Percentiles rank a stretch among this genome's conserved stretches.
These are phyloP conservation scores for Troilus luridus DNA, from an alignment of 2,888 invertebrate species.

Conservation along the genomic window DNA sequence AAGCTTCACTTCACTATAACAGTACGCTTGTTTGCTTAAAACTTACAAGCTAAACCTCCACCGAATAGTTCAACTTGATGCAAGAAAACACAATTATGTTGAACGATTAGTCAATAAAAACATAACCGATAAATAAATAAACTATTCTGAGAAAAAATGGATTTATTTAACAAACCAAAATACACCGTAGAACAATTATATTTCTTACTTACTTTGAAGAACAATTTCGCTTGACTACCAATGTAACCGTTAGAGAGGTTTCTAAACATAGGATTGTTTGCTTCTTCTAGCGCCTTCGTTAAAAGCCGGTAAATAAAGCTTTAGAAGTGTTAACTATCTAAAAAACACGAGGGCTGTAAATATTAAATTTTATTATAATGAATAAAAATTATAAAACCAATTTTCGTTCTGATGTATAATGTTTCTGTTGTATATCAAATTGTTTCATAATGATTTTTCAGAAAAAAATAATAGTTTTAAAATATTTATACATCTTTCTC, in stretches of 20 bases:
- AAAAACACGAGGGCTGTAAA: not conserved
- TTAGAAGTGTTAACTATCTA: not conserved
- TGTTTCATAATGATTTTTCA: not conserved
- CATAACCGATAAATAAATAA: constrained; percentile 16
- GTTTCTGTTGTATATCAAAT: not conserved
- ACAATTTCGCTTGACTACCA: constrained; percentile 42
- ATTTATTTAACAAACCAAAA: not conserved
- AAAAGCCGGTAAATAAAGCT: constrained; percentile 14
- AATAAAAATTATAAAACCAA: not conserved
- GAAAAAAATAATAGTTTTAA: not conserved
- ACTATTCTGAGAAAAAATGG: not conserved
- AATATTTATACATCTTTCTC: not conserved
- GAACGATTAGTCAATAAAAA: not conserved
- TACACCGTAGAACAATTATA: constrained; percentile 9
- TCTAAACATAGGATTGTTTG: constrained; percentile 45
- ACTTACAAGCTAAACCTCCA: not conserved
- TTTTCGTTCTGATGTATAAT: too few relatives aligned
- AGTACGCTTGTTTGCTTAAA: constrained; percentile 43
- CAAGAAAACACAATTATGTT: not conserved
- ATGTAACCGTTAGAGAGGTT: constrained; percentile 47
- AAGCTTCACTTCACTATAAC: not conserved
- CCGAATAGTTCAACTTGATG: not conserved
- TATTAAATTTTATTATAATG: not conserved
- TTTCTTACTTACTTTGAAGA: constrained; percentile 32
- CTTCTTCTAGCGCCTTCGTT: constrained; percentile 28